Evolutionary conservation across 2,888 invertebrate genomes (phyloP).

Genomic region (Leistus spinibarbis): DNA sequence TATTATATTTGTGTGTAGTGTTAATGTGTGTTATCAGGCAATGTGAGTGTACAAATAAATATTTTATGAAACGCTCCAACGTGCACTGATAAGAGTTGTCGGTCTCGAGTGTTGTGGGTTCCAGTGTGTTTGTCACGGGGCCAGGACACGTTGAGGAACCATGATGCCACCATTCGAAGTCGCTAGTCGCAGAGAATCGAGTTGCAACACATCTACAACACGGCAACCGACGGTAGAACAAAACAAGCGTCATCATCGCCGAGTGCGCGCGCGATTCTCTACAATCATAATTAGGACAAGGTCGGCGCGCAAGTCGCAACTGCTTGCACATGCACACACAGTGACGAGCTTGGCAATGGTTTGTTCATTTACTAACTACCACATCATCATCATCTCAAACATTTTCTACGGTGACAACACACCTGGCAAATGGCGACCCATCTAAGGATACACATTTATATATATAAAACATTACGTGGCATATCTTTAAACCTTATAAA

Average conservation of each 20-base stretch:
- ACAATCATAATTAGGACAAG: slow-evolving; percentile 52
- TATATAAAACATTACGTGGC: neutral
- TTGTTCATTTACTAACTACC: no score
- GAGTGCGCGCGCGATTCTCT: slow-evolving; percentile 44
- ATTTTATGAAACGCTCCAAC: neutral
- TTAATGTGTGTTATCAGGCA: neutral
- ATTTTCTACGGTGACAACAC: slow-evolving; percentile 26
- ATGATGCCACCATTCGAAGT: neutral
- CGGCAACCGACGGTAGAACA: slow-evolving; percentile 45
- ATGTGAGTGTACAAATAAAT: neutral
- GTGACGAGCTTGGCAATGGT: neutral
- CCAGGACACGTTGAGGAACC: neutral
- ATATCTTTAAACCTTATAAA: no score
- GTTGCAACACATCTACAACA: slow-evolving; percentile 40
- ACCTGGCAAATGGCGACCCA: slow-evolving; percentile 28
- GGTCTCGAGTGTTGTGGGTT: neutral
- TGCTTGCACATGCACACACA: neutral
- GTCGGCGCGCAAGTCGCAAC: slow-evolving; percentile 45
- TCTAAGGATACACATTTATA: slow-evolving; percentile 20
- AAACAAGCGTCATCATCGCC: slow-evolving; percentile 48
- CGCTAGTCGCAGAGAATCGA: slow-evolving; percentile 4
- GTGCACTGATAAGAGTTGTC: neutral
- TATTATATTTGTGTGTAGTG: no score
- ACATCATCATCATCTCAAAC: neutral
- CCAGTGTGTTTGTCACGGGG: neutral